These are phyloP conservation scores for Oxytorus armatus DNA, from an alignment of 2,888 invertebrate species.

Conservation along the genomic window DNA sequence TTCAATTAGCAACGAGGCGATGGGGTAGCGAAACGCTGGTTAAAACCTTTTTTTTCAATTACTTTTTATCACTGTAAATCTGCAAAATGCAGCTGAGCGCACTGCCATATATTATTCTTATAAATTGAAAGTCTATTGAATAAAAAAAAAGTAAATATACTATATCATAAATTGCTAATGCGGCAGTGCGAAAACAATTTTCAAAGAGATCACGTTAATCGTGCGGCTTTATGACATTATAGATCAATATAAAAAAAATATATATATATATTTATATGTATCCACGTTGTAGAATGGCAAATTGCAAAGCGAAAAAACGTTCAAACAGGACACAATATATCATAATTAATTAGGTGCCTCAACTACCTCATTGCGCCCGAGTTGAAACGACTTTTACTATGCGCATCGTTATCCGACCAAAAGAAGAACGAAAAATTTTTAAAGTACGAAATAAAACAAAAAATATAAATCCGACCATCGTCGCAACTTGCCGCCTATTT, in stretches of 20 bases:
- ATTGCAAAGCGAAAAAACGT: background rate
- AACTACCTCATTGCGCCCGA: slow-evolving; percentile 52
- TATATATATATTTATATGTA: slow-evolving; percentile 2
- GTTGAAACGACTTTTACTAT: background rate
- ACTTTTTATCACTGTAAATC: background rate
- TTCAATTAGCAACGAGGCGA: slow-evolving; percentile 30
- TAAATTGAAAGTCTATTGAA: slow-evolving; percentile 28
- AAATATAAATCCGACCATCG: slow-evolving; percentile 13
- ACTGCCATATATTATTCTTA: slow-evolving; percentile 43
- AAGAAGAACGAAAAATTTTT: background rate
- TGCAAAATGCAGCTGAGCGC: no score
- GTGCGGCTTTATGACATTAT: slow-evolving; percentile 21
- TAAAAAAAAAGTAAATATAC: slow-evolving; percentile 23
- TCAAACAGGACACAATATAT: slow-evolving; percentile 28
- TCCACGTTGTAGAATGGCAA: background rate
- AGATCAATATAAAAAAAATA: background rate
- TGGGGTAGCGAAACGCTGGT: background rate
- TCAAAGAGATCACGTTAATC: slow-evolving; percentile 4
- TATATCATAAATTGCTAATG: slow-evolving; percentile 13
- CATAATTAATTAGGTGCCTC: slow-evolving; percentile 38
- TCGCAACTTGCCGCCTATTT: slow-evolving; percentile 23
- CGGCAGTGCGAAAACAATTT: slow-evolving; percentile 4
- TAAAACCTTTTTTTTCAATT: slow-evolving; percentile 8
- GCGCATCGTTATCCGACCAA: slow-evolving; percentile 30
- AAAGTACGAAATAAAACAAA: slow-evolving; percentile 2